Conservation (phyloP, 2,113 vertebrate species). For the Emydura subglobosa region DNA sequence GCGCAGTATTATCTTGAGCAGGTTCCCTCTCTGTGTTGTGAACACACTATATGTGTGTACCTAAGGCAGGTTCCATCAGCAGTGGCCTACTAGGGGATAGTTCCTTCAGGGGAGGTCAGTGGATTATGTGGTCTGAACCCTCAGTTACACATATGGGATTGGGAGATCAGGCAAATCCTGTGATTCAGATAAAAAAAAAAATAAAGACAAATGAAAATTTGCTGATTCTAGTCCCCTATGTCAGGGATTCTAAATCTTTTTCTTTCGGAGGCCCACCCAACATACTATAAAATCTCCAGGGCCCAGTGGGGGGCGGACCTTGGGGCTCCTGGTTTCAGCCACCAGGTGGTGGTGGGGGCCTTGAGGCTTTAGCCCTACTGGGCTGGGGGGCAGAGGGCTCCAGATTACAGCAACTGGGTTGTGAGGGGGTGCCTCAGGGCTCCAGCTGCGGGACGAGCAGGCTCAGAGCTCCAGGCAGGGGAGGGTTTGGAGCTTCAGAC, state of each 20-base stretch:
- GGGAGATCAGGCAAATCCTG: slow-evolving; percentile 1
- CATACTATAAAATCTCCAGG: too few relatives aligned
- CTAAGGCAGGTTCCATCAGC: not conserved
- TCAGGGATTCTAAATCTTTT: not conserved
- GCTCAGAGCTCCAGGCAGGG: too few relatives aligned
- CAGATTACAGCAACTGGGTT: too few relatives aligned
- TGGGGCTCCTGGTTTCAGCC: too few relatives aligned
- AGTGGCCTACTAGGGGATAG: not conserved
- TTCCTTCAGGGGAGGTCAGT: not conserved
- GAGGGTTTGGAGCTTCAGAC: too few relatives aligned
- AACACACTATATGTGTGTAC: not conserved
- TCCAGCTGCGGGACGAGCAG: too few relatives aligned
- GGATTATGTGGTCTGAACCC: not conserved
- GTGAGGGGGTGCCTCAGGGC: too few relatives aligned
- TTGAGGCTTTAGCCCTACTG: too few relatives aligned
- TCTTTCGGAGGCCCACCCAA: too few relatives aligned
- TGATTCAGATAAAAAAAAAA: not conserved
- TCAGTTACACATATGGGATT: slow-evolving; percentile 12
- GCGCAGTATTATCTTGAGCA: not conserved
- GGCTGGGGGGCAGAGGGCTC: too few relatives aligned
- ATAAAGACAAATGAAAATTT: not conserved
- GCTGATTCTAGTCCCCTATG: not conserved
- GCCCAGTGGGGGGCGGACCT: too few relatives aligned
- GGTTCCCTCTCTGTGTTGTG: not conserved
- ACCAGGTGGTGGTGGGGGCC: too few relatives aligned